These are phyloP conservation scores for Callopanchax toddi DNA, from an alignment of 2,113 vertebrate species.

Conservation along the genomic window DNA sequence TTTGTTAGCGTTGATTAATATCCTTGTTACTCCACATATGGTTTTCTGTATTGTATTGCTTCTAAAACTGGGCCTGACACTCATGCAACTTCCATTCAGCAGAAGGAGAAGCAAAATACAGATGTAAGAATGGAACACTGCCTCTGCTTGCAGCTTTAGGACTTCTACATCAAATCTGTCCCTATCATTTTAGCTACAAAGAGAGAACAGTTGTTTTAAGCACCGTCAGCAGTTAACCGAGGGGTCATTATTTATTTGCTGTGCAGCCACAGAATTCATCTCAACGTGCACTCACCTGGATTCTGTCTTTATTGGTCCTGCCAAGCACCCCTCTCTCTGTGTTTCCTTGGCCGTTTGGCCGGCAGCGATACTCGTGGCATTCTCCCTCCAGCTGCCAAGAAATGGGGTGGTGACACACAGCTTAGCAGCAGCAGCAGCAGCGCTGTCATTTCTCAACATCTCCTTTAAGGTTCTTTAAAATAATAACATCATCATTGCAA, in stretches of 20 bases:
- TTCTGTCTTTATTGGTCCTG: slow-evolving; percentile 60
- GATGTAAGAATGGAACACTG: slow-evolving; percentile 29
- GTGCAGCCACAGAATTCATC: slow-evolving; percentile 44
- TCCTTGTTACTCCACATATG: slow-evolving; percentile 23
- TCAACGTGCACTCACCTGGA: slow-evolving; percentile 56
- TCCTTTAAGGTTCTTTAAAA: slow-evolving; percentile 45
- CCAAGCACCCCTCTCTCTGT: slow-evolving; percentile 32
- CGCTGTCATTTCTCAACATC: slow-evolving; percentile 3
- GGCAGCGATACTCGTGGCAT: slow-evolving; percentile 38
- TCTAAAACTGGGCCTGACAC: slow-evolving; percentile 39
- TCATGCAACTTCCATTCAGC: background rate
- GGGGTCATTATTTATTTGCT: slow-evolving; percentile 63
- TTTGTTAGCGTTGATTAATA: slow-evolving; percentile 62
- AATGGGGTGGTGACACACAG: slow-evolving; percentile 30
- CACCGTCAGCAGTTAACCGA: slow-evolving; percentile 63
- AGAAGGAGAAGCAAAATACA: slow-evolving; percentile 34
- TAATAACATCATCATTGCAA: slow-evolving; percentile 43
- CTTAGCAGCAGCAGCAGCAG: slow-evolving; percentile 30
- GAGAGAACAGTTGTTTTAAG: slow-evolving; percentile 67
- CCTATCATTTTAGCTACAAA: slow-evolving; percentile 56
- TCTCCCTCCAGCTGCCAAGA: slow-evolving; percentile 39
- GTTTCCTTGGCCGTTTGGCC: slow-evolving; percentile 46
- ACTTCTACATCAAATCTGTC: slow-evolving; percentile 59
- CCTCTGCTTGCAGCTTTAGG: slow-evolving; percentile 24
- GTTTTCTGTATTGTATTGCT: slow-evolving; percentile 39